A percentile compares a stretch with the other conserved stretches of the same genome.
Conservation (phyloP, 2,113 vertebrate species). For the Hyla sarda region DNA sequence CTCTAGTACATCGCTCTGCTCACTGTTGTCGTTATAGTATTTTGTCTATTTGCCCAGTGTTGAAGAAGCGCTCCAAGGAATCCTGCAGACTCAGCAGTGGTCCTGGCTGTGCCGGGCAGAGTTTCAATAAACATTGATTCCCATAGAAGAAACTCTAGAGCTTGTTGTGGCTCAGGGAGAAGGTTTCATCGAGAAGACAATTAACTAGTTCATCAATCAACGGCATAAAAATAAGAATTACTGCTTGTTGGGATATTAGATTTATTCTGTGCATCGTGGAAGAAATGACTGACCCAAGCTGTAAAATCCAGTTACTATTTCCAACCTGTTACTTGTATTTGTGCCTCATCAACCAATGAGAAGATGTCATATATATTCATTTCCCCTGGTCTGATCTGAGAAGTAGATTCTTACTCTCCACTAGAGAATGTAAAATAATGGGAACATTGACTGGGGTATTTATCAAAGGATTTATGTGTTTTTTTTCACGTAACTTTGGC, state of each 20-base stretch:
- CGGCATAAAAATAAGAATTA: constrained; percentile 59
- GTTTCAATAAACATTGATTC: constrained; percentile 63
- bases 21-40: constrained; percentile 61
- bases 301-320: constrained; percentile 58
- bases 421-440: constrained; percentile 10
- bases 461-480: no score
- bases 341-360: not conserved
- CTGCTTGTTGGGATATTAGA: constrained; percentile 56
- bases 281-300: constrained; percentile 58
- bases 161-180: constrained; percentile 54
- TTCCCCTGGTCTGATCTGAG: not conserved
- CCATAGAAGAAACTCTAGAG: constrained; percentile 64
- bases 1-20: constrained; percentile 48
- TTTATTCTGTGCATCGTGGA: constrained; percentile 51
- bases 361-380: not conserved
- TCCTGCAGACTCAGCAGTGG: constrained; percentile 63
- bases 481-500: no score
- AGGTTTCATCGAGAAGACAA: constrained; percentile 62
- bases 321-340: constrained; percentile 62
- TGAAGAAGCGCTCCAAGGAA: constrained; percentile 61
- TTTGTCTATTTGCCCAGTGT: constrained; percentile 65
- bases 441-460: not conserved
- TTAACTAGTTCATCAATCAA: constrained; percentile 67
- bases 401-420: constrained; percentile 3
- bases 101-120: constrained; percentile 49